Evolutionary conservation across 1,140 invertebrate species (phyloP).

Genomic region (Manduca sexta): DNA sequence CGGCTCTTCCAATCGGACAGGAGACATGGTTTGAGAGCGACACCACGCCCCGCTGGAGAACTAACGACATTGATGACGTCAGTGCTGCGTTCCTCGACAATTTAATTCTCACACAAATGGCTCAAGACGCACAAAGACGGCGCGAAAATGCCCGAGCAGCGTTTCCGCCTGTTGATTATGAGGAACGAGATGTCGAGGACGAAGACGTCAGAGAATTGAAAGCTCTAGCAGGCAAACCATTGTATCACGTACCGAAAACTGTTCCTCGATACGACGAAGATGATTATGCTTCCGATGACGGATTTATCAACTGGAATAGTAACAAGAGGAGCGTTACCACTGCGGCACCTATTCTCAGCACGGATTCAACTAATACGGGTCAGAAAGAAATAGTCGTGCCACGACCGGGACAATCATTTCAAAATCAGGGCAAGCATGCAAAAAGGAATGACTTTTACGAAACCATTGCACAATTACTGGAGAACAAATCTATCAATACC

Average conservation of each 20-base stretch:
- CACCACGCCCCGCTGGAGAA: constrained; percentile 48
- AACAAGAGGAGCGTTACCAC: constrained; percentile 57
- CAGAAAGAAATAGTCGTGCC: constrained; percentile 77
- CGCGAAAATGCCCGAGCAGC: constrained; percentile 55
- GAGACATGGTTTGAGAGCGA: constrained; percentile 77
- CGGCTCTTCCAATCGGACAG: constrained; percentile 75
- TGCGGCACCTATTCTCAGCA: constrained; percentile 9
- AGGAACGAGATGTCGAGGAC: constrained; percentile 72
- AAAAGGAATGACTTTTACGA: constrained; percentile 60
- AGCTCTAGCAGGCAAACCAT: constrained; percentile 70
- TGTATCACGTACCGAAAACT: constrained; percentile 67
- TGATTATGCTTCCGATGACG: constrained; percentile 60
- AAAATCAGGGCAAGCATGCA: constrained; percentile 28
- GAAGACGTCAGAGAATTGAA: constrained; percentile 77
- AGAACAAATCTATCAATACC: constrained; percentile 48
- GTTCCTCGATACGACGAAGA: constrained; percentile 54
- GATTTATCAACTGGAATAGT: constrained; percentile 71
- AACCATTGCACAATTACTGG: constrained; percentile 63
- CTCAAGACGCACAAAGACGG: constrained; percentile 72
- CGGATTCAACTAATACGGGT: constrained; percentile 42
- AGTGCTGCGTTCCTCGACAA: constrained; percentile 78
- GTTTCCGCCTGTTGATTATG: constrained; percentile 61
- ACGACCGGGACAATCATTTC: constrained; percentile 68
- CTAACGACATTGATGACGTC: constrained; percentile 71
- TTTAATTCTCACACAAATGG: constrained; percentile 76